These are phyloP conservation scores for Silurus glanis DNA, from an alignment of 2,113 vertebrate species.

Conservation along the genomic window DNA sequence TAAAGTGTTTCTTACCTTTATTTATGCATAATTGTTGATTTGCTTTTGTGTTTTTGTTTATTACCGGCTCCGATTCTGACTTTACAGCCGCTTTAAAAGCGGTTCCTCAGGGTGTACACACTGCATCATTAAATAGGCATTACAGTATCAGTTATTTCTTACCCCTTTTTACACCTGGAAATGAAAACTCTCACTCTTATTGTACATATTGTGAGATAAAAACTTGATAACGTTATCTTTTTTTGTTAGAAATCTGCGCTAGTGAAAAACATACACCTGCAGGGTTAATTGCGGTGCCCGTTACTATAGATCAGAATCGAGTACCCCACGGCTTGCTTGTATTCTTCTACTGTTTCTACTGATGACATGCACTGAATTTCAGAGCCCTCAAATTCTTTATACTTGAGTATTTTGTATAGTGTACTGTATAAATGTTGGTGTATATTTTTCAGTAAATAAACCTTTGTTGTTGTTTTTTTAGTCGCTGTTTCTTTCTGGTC, in stretches of 20 bases:
- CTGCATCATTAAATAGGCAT: conserved; percentile 32
- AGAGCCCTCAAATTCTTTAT: conserved; percentile 53
- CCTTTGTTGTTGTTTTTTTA: conserved; percentile 24
- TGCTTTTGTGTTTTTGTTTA: conserved; percentile 6
- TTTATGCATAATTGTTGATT: neutral
- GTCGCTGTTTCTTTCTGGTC: conserved; percentile 37
- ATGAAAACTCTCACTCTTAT: neutral
- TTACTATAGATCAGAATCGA: neutral
- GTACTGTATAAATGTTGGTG: conserved; percentile 33
- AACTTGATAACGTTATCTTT: neutral
- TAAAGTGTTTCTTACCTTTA: neutral
- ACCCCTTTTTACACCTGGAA: neutral
- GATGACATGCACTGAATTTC: conserved; percentile 32
- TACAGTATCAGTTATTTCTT: neutral
- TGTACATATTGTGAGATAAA: neutral
- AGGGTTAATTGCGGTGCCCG: neutral
- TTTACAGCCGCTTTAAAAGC: neutral
- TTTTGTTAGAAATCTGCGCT: neutral
- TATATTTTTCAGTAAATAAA: conserved; percentile 18
- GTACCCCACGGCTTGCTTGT: neutral
- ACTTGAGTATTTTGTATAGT: conserved; percentile 44
- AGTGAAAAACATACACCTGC: neutral
- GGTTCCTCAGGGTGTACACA: conserved; percentile 31
- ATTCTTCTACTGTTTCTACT: conserved; percentile 24
- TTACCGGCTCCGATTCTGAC: neutral